Base-by-base conservation (phyloP, 2,797 vertebrate species). In the Rhinophrynus dorsalis region DNA sequence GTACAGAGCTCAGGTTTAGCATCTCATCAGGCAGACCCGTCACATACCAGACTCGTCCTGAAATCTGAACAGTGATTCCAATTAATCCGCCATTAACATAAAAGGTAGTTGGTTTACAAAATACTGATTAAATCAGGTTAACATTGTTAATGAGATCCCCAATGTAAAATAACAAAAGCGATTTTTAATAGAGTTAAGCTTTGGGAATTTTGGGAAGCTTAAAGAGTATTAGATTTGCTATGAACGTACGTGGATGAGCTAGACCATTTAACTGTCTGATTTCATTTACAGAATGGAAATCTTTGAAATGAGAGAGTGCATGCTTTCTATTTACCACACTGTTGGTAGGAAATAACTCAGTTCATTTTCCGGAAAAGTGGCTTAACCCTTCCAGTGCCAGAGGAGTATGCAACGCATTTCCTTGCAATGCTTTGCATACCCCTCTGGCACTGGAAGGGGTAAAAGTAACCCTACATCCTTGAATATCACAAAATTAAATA, bases 101-200 rank as follows among this genome's bases (percentile, higher is more conserved):
- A 72, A 72, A 72, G 52, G 45, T 58, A 65, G 69, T 42, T 52
- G 44, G 44, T 65, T 65, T 58, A 57, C 52, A 24, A 51, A 77
- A 37, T 32, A 0, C 75, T 50, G 79, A 76, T 78, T 74, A 60
- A 62, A 74, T 73, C 63, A 9, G 70, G 47, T 45, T 76, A 78
- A 79, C 81, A 77, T 54, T 65, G 73, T 79, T 79, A 80, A 76
- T 77, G 64, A 76, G 70, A 66, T 78, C 65, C 55, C 68, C 76
- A 67, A 78, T 51, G 67, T 70, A 67, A 74, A 79, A 78, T 72
- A 81, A 73, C 71, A 75, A 45, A 71, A 74, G 61, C 66, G 67
- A 75, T 75, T 78, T 48, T 68, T 80, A 76, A 80, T 81, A 78
- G 78, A 77, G 70, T 79, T 79, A 75, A 69, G 75, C 64, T 6